These are phyloP conservation scores for Adelges cooleyi DNA, from an alignment of 1,140 invertebrate species.

Conservation along the genomic window DNA sequence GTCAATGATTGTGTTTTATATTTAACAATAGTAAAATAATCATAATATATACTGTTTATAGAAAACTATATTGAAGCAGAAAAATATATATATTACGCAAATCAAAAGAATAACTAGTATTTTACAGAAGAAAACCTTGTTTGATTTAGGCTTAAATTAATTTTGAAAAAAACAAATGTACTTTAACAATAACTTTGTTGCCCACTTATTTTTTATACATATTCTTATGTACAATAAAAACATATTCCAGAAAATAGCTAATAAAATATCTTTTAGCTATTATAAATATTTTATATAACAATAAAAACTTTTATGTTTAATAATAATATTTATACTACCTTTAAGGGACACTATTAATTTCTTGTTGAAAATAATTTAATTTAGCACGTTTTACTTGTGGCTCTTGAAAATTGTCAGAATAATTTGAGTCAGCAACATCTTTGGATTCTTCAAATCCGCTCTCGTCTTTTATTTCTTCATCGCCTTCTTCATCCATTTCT, in stretches of 20 bases:
- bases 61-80: slow-evolving; percentile 9
- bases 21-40: too few relatives aligned
- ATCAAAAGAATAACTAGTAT: slow-evolving; percentile 8
- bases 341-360: slow-evolving; percentile 24
- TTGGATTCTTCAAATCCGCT: slow-evolving; percentile 6
- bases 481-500: slow-evolving; percentile 1
- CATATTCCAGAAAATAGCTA: slow-evolving; percentile 3
- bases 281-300: slow-evolving; percentile 24
- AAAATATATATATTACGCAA: slow-evolving; percentile 15
- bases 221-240: slow-evolving; percentile 6
- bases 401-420: slow-evolving; percentile 23
- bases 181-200: slow-evolving; percentile 22
- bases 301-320: slow-evolving; percentile 15
- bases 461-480: neutral
- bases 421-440: slow-evolving; percentile 12
- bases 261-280: too few relatives aligned
- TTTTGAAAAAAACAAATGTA: slow-evolving; percentile 11
- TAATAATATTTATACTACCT: slow-evolving; percentile 10
- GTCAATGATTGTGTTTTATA: neutral
- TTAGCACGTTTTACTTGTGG: slow-evolving; percentile 23
- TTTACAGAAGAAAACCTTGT: slow-evolving; percentile 11
- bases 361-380: slow-evolving; percentile 24
- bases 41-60: too few relatives aligned
- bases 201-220: slow-evolving; percentile 19
- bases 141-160: slow-evolving; percentile 23